These are phyloP conservation scores for Antheraea pernyi DNA, from an alignment of 1,140 invertebrate genomes.

Conservation along the genomic window DNA sequence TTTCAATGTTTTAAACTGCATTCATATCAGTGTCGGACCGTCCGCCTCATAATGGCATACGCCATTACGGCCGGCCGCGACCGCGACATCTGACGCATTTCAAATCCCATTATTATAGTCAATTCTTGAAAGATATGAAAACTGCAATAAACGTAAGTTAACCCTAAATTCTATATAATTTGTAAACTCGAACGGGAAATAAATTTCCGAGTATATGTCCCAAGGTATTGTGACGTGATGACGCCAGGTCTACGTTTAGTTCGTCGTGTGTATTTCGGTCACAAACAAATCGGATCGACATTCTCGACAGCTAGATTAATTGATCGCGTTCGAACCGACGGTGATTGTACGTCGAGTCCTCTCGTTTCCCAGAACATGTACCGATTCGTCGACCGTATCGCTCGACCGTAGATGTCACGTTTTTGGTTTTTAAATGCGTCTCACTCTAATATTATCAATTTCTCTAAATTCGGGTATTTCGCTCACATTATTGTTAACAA, in stretches of 20 bases:
- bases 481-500: no score
- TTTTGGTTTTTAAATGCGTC: no score
- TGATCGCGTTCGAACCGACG: background rate
- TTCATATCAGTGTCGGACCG: background rate
- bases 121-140: background rate
- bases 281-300: conserved; percentile 2
- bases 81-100: background rate
- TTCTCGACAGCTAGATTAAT: conserved; percentile 1
- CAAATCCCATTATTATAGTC: background rate
- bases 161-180: no score
- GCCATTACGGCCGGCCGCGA: background rate
- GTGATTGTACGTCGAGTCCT: background rate
- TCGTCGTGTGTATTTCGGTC: background rate
- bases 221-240: background rate
- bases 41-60: background rate
- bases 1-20: background rate
- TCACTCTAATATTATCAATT: no score
- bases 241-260: background rate
- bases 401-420: no score
- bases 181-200: no score
- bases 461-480: no score
- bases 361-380: background rate
- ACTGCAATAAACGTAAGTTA: no score
- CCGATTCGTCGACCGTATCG: background rate
- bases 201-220: background rate